Percentiles rank a stretch among this genome's conserved stretches.
These are phyloP conservation scores for Hippocampus mohnikei DNA, from an alignment of 2,113 vertebrate species.

Conservation along the genomic window DNA sequence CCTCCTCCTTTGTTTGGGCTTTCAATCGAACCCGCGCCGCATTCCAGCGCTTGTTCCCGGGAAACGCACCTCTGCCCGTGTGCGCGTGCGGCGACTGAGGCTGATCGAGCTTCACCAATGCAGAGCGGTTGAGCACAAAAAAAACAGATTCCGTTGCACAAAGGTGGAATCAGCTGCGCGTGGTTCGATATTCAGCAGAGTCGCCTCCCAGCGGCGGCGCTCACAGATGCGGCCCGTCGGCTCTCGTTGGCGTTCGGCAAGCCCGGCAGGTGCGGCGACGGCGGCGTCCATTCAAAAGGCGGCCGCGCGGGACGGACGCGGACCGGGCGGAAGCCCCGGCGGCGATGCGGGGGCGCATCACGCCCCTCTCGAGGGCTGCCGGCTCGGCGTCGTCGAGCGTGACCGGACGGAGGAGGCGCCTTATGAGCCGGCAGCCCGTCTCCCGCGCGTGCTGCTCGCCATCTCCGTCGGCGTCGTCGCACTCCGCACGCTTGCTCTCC, in stretches of 20 bases:
- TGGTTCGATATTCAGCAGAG: constrained; percentile 20
- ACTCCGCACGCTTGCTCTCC: constrained; percentile 45
- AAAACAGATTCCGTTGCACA: constrained; percentile 24
- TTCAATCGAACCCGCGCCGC: constrained; percentile 20
- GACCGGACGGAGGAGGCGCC: constrained; percentile 28
- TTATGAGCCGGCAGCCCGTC: constrained; percentile 21
- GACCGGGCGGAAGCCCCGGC: background rate
- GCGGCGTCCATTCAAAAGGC: constrained; percentile 45
- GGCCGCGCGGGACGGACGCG: constrained; percentile 29
- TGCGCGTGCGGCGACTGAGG: constrained; percentile 14
- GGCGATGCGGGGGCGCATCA: constrained; percentile 39
- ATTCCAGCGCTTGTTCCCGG: constrained; percentile 37
- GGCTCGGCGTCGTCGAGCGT: constrained; percentile 23
- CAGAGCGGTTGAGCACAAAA: constrained; percentile 16
- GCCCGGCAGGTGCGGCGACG: constrained; percentile 44
- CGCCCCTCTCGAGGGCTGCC: constrained; percentile 40
- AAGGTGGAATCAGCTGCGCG: constrained; percentile 15
- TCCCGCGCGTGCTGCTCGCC: constrained; percentile 27
- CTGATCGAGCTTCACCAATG: constrained; percentile 30
- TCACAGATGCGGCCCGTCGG: constrained; percentile 32
- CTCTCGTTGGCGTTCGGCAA: constrained; percentile 8
- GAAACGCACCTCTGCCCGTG: constrained; percentile 33
- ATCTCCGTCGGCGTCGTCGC: constrained; percentile 25
- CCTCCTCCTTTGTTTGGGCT: constrained; percentile 31
- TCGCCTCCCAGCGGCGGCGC: constrained; percentile 38